Conservation (phyloP, 2,113 vertebrate genomes). For the Caranx melampygus region DNA sequence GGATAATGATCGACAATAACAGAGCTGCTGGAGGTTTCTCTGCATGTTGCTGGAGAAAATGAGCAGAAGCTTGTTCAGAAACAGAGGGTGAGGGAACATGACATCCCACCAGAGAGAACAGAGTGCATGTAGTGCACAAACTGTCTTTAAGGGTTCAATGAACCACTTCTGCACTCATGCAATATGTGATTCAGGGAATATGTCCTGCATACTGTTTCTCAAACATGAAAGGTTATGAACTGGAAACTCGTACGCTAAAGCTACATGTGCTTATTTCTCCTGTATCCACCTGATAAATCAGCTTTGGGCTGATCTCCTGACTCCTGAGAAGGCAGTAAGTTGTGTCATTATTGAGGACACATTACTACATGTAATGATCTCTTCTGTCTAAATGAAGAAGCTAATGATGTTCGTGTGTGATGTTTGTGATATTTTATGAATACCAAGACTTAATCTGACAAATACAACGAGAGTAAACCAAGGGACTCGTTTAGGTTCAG, state of each 20-base stretch:
- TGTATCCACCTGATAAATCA: no score
- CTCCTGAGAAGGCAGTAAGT: no score
- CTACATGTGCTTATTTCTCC: no score
- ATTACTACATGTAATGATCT: no score
- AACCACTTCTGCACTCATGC: neutral
- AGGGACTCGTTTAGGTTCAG: neutral
- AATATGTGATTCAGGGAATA: neutral
- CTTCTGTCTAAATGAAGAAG: no score
- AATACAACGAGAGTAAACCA: no score
- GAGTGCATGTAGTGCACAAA: neutral
- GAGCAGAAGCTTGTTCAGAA: neutral
- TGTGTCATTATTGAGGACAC: no score
- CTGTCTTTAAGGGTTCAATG: neutral
- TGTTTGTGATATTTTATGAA: no score
- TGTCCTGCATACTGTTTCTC: neutral
- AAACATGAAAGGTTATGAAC: neutral
- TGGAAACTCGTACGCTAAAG: no score
- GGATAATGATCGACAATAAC: conserved; percentile 9
- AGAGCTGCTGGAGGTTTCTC: neutral
- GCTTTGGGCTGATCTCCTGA: no score
- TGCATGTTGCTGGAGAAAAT: conserved; percentile 7
- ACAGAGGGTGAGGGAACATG: conserved; percentile 17
- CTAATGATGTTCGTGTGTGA: no score
- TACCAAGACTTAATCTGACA: no score
- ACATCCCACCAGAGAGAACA: conserved; percentile 4